Conservation (phyloP, 2,888 invertebrate species). For the Diarsia rubi region DNA sequence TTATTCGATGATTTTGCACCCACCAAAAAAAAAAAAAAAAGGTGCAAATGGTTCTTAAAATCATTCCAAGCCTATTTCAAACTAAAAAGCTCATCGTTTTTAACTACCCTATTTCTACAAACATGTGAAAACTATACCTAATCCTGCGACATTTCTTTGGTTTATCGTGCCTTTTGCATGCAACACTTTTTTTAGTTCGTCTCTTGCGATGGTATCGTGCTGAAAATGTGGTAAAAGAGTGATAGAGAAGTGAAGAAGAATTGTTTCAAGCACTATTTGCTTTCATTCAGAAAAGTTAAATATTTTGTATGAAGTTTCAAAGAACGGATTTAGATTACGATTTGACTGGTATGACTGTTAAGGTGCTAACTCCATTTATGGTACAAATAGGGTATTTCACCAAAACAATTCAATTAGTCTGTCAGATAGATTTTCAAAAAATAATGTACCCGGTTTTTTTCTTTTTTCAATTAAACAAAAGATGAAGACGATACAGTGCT, state of each 20-base stretch:
- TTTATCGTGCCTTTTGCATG: conserved; percentile 84
- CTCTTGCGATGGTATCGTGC: conserved; percentile 86
- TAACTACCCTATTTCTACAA: conserved; percentile 26
- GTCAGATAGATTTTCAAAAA: too few species aligned
- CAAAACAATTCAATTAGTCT: too few species aligned
- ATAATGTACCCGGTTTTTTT: too few species aligned
- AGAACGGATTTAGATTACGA: not conserved
- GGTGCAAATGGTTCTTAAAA: not conserved
- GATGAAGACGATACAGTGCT: too few species aligned
- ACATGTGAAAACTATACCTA: conserved; percentile 79
- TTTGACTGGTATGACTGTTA: not conserved
- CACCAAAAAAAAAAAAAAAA: too few species aligned
- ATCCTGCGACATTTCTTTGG: conserved; percentile 87
- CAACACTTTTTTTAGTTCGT: conserved; percentile 89
- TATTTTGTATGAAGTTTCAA: conserved; percentile 41
- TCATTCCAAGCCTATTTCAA: not conserved
- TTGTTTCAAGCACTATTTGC: conserved; percentile 12
- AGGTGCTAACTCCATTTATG: not conserved
- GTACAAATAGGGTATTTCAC: too few species aligned
- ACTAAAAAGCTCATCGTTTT: not conserved
- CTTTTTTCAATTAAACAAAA: too few species aligned
- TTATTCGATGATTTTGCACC: too few species aligned
- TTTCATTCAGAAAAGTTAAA: conserved; percentile 7
- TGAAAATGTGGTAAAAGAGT: conserved; percentile 74
- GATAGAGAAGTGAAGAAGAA: conserved; percentile 27